Percentiles rank a stretch among this genome's conserved stretches.
Conservation (phyloP, 2,113 vertebrate species). For the Hemicordylus capensis region DNA sequence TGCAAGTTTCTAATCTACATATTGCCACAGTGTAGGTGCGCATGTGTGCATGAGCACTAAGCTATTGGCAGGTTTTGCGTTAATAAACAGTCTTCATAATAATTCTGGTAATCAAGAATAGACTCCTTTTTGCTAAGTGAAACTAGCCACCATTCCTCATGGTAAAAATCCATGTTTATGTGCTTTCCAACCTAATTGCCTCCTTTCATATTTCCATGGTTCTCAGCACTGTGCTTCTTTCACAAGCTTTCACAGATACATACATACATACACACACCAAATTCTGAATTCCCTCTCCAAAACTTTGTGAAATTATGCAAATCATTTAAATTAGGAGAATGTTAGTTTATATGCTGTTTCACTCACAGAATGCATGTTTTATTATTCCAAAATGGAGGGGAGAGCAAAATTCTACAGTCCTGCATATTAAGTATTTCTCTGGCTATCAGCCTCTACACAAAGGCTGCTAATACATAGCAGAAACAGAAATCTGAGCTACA, state of each 20-base stretch:
- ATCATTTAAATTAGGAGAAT: not conserved
- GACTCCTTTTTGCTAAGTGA: not conserved
- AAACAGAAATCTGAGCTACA: conserved; percentile 61
- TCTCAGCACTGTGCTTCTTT: no score
- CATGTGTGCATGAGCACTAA: no score
- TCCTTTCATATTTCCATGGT: no score
- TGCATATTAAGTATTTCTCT: conserved; percentile 25
- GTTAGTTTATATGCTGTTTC: not conserved
- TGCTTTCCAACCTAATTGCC: not conserved
- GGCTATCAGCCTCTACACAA: conserved; percentile 20
- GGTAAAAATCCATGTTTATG: not conserved
- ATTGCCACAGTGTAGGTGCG: not conserved
- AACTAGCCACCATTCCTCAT: not conserved
- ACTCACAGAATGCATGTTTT: not conserved
- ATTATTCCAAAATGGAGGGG: not conserved
- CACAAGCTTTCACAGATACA: not conserved
- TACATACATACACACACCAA: not conserved
- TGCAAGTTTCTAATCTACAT: not conserved
- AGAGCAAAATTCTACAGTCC: not conserved
- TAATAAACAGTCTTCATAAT: not conserved
- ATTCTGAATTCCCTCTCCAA: not conserved
- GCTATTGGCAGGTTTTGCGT: not conserved
- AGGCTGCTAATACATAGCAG: conserved; percentile 57
- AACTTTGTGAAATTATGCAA: not conserved
- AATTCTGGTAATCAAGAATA: not conserved